Percentiles rank a stretch among this genome's conserved stretches.
phyloP scores from a whole-genome alignment of 2,797 vertebrate species.

The Rhinoraja longicauda region DNA sequence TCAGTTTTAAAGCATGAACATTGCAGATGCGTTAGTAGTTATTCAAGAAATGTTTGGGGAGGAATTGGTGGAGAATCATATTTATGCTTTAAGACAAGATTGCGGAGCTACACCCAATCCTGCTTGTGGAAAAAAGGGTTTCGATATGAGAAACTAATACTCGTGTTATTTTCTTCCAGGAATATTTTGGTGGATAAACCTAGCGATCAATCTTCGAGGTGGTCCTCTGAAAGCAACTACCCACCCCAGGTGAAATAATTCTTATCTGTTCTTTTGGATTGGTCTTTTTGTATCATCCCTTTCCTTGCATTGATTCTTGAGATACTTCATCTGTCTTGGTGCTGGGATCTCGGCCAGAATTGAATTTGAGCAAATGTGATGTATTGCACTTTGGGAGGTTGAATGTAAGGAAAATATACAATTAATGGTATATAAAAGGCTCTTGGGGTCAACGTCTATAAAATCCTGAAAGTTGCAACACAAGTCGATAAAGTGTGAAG shows the following conservation, averaged over 20 bases:
- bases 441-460: too few species aligned
- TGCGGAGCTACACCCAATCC: neutral
- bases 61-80: neutral
- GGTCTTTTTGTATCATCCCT: neutral
- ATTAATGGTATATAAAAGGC: too few species aligned
- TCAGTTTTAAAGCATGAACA: neutral
- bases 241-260: constrained; percentile 80
- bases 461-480: too few species aligned
- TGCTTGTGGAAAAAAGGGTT: neutral
- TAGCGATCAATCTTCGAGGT: constrained; percentile 94
- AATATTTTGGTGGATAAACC: constrained; percentile 98
- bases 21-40: too few species aligned
- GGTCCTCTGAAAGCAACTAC: constrained; percentile 98
- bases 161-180: constrained; percentile 55
- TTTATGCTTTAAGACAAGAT: neutral
- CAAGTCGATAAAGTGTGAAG: too few species aligned
- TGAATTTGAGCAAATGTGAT: too few species aligned
- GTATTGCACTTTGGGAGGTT: too few species aligned
- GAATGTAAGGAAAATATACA: too few species aligned
- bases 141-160: neutral
- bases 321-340: neutral
- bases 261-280: neutral
- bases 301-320: neutral
- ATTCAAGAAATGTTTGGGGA: neutral
- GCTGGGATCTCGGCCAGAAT: too few species aligned